Evolutionary conservation across 2,888 invertebrate genomes (phyloP), one percentile per base, ranked within the genome.

Genomic region (Spilosoma lubricipeda): DNA sequence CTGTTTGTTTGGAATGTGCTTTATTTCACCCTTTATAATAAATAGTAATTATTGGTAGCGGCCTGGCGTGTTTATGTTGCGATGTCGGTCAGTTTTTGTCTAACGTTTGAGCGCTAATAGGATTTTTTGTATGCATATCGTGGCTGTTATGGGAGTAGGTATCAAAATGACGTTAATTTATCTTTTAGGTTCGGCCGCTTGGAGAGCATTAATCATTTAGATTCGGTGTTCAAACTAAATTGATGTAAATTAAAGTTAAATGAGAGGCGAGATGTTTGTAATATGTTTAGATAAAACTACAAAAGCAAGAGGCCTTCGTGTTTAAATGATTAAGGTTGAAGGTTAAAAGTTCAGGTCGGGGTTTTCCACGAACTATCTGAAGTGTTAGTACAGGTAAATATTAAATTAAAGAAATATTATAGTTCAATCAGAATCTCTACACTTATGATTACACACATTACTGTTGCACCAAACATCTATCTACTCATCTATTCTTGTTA

Each of bases 1-100:
- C 59, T 30, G 88, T 89, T 90, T 89, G 90, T 92, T 92, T 90
- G 92, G 92, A 91, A 93, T 92, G 93, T 88, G 91, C 89, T 91
- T 93, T 92, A 92, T 92, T 93, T 90, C 92, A 93, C 92, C 93
- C 93, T 93, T 92, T 93, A 90, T 91, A 91, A 92, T 92, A 89
- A 90, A 88, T 91, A 89, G 87, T 94, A 93, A 94, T 94, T 93
- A 94, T 93, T 92, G 91, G 92, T 93, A 93, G 92, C 89, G 85
- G 85, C 85, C 74, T 80, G 77, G 75, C 77, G 81, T 90, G 86
- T 91, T 88, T 90, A 90, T 90, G 89, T 89, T 88, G 87, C 87
- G 87, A 85, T 89, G 88, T 89, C 86, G 87, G 87, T 80, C 80
- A 77, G 85, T 90, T 92, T 92, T 92, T 93, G 90, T 93, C 85